Conservation (phyloP, 1,140 invertebrate genomes). For the Campoletis sonorensis region DNA sequence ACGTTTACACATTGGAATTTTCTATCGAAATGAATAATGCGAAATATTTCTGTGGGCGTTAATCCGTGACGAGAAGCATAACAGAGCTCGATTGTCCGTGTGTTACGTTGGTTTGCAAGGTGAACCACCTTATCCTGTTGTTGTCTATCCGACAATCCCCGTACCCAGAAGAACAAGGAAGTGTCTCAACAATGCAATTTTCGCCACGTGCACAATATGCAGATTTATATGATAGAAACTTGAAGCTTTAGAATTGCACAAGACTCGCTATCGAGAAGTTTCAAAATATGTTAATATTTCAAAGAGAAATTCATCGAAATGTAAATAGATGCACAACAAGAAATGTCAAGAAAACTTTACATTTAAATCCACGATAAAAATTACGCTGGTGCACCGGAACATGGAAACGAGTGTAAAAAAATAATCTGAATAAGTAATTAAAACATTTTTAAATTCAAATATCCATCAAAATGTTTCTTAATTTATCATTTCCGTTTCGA, state of each 20-base stretch:
- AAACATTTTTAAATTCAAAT: too few species aligned
- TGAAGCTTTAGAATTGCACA: neutral
- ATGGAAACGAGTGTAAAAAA: too few species aligned
- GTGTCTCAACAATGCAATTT: conserved; percentile 13
- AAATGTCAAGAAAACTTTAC: too few species aligned
- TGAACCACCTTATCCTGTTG: conserved; percentile 54
- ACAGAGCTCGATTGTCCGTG: neutral
- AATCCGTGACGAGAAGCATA: conserved; percentile 7
- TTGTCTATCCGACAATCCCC: neutral
- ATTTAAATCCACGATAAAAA: too few species aligned
- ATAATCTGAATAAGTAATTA: too few species aligned
- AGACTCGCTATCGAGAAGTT: neutral
- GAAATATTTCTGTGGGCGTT: conserved; percentile 26
- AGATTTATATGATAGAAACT: neutral
- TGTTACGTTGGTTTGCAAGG: conserved; percentile 55
- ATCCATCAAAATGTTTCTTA: too few species aligned
- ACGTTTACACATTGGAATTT: neutral
- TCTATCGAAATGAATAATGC: neutral
- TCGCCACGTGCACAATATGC: neutral
- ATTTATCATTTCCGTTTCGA: neutral
- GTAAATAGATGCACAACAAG: too few species aligned
- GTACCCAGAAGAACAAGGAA: neutral
- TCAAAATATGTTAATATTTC: too few species aligned
- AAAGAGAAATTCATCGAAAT: too few species aligned
- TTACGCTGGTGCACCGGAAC: too few species aligned